These are phyloP conservation scores for Eupithecia subumbrata DNA, from an alignment of 2,888 invertebrate genomes.

Conservation along the genomic window DNA sequence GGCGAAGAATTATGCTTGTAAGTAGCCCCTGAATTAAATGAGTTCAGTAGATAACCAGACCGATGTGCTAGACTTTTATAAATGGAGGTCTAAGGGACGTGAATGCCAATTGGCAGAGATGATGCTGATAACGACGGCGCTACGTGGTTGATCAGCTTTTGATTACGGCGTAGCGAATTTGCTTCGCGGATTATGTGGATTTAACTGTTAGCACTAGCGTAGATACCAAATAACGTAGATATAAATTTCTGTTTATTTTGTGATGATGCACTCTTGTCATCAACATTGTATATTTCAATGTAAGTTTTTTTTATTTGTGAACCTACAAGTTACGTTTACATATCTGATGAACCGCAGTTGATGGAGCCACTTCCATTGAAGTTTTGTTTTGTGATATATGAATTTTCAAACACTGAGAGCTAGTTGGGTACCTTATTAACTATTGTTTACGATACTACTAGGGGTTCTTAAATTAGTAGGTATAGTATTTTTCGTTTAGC, in stretches of 20 bases:
- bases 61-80: background rate
- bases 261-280: no score
- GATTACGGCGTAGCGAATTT: background rate
- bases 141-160: background rate
- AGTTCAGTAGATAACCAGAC: no score
- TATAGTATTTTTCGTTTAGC: background rate
- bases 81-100: background rate
- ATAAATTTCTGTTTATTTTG: background rate
- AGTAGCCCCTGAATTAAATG: no score
- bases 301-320: no score
- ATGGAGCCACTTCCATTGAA: background rate
- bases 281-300: no score
- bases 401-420: background rate
- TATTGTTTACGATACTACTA: background rate
- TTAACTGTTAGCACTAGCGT: background rate
- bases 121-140: background rate
- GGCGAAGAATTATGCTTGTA: no score
- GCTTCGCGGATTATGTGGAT: background rate
- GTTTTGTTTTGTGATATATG: background rate
- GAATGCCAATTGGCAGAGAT: background rate
- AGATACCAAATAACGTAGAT: background rate
- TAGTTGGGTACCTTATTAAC: background rate
- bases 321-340: no score
- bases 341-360: background rate
- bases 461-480: background rate